Evolutionary conservation across 1,140 invertebrate genomes (phyloP), one percentile per base, ranked within the genome.

Genomic region (Bilobella aurantiaca): DNA sequence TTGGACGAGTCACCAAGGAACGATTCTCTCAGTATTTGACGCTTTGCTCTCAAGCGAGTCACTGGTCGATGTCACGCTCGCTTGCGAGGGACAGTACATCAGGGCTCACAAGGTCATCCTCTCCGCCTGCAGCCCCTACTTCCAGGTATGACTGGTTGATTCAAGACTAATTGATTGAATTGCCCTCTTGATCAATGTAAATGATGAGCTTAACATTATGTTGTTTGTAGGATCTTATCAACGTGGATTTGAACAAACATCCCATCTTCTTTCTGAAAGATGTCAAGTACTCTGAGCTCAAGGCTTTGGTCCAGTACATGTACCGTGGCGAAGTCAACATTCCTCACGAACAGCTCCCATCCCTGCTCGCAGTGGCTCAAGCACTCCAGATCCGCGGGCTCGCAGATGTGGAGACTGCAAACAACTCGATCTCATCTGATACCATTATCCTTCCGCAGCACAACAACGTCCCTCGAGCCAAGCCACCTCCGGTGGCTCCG

Each of bases 221-320:
- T 53, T n/a, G n/a, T n/a, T n/a, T n/a, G n/a, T 81, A 91, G 89
- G 83, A 85, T 77, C 82, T 92, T 74, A 80, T 91, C 76, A 88
- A 87, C 77, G 86, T 89, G 78, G 88, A 91, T 77, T 89, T 88
- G 79, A 89, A 91, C 77, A 91, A 92, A 78, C 90, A 93, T 80
- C 90, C 90, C 57, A 91, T 93, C 75, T 87, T 94, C 72, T 91
- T 93, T 78, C 81, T 93, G 71, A 91, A 91, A 81, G 90, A 93
- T 83, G 89, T 94, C 8, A 91, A 90, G 78, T 93, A 89, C 79
- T 86, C 88, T 78, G 90, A 93, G 80, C 78, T 94, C 67, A 87
- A 90, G 79, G 89, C 90, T 65, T 91, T 94, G 86, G 88, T 93
- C 83, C 89, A 92, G 77, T 93, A 93, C 74, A 94, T 94, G 90